Conservation (phyloP, 2,888 invertebrate genomes). For the Cylloceria caligata region DNA sequence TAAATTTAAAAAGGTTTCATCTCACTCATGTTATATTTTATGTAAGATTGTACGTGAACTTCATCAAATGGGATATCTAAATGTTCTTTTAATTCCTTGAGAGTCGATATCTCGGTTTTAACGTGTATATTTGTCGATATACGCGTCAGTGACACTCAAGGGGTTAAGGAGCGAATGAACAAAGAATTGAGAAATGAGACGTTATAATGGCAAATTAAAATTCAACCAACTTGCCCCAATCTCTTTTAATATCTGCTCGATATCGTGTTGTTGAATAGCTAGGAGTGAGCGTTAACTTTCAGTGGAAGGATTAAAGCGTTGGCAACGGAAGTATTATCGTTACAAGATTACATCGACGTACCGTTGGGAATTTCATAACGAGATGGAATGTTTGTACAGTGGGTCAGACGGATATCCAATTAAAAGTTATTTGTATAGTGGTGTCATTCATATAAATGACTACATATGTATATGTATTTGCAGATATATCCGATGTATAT, state of each 20-base stretch:
- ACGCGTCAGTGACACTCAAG: too few species aligned
- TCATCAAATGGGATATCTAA: too few species aligned
- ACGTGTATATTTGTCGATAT: too few species aligned
- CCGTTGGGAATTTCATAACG: conserved; percentile 24
- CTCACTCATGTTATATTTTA: too few species aligned
- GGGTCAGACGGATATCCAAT: conserved; percentile 21
- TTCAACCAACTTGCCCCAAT: background rate
- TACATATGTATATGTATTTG: background rate
- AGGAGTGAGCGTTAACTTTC: background rate
- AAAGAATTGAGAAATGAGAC: too few species aligned
- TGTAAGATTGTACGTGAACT: too few species aligned
- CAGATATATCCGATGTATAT: background rate
- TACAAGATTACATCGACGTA: conserved; percentile 18
- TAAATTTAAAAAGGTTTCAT: too few species aligned
- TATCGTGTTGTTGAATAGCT: background rate
- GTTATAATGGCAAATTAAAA: background rate
- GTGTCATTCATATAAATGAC: conserved; percentile 12
- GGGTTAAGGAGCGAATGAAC: too few species aligned
- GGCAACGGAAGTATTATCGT: conserved; percentile 14
- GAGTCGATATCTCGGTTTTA: too few species aligned
- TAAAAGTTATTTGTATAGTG: conserved; percentile 22
- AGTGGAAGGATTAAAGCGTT: background rate
- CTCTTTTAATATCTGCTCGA: background rate
- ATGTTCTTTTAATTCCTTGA: too few species aligned
- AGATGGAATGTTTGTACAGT: conserved; percentile 16